Evolutionary conservation across 2,888 invertebrate species (phyloP), one percentile per base, ranked within the genome.

Genomic region (Flexamia atlantica): DNA sequence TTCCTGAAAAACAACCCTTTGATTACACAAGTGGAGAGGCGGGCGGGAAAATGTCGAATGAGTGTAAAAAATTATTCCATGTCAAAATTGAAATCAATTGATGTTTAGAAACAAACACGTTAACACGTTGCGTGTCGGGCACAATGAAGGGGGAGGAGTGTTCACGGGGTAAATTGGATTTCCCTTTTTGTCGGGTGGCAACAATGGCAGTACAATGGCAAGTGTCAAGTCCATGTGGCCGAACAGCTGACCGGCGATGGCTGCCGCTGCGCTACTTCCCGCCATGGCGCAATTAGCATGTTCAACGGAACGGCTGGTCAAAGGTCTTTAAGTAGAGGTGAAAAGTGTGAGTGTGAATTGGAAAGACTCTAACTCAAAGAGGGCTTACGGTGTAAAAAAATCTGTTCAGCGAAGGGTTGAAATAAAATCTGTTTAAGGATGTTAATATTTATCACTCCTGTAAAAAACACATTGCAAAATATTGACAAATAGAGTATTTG

Each of bases 131-230:
- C 72, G 81, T 81, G 81, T 76, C 82, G 79, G 36, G 81, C 40
- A 70, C 83, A 84, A 84, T 80, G 85, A 84, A 88, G 86, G 89
- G 89, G 89, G 87, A 89, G 89, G 90, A 89, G 88, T 57, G 79
- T 79, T 79, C 79, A 79, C 79, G 89, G 89, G 89, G 89, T 88
- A 84, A 84, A 84, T 84, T 84, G 84, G 81, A 84, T 84, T 84
- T 84, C 81, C 84, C 84, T 84, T 84, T 84, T 84, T 84, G 84
- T 84, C 72, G 82, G 82, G 74, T 83, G 82, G 82, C 28, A 83
- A 83, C 82, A 83, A 83, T 83, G 70, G 70, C 46, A 70, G 68
- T 82, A 82, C 82, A 82, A 82, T 82, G 57, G 82, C 82, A 83
- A 83, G 82, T 83, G 82, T 83, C 82, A 83, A 83, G 82, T 83